Percentiles rank a stretch among this genome's conserved stretches.
Conservation (phyloP, 2,888 invertebrate species). For the Diachrysia chrysitis region DNA sequence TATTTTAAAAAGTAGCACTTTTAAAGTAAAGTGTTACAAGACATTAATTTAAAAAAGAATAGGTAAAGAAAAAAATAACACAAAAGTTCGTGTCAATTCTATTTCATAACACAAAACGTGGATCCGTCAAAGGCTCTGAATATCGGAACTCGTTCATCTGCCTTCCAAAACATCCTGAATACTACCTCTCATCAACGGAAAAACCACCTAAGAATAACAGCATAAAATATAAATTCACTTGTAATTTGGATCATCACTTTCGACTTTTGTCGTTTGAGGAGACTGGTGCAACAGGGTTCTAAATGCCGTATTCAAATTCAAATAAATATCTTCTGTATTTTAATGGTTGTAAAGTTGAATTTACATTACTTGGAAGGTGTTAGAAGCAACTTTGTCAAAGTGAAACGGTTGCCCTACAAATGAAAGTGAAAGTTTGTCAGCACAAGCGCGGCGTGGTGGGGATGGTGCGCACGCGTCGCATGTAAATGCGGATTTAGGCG, state of each 20-base stretch:
- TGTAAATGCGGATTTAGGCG: slow-evolving; percentile 83
- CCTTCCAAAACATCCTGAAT: slow-evolving; percentile 60
- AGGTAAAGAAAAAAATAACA: slow-evolving; percentile 59
- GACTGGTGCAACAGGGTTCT: slow-evolving; percentile 68
- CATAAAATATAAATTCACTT: slow-evolving; percentile 43
- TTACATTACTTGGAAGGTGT: slow-evolving; percentile 18
- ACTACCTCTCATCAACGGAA: slow-evolving; percentile 14
- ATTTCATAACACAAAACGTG: slow-evolving; percentile 85
- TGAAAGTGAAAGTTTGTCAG: slow-evolving; percentile 87
- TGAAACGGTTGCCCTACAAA: slow-evolving; percentile 82
- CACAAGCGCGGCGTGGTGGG: slow-evolving; percentile 64
- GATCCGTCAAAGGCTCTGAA: slow-evolving; percentile 86
- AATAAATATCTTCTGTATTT: slow-evolving; percentile 43
- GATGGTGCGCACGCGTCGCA: slow-evolving; percentile 78
- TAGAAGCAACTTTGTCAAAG: slow-evolving; percentile 61
- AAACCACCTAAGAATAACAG: slow-evolving; percentile 45
- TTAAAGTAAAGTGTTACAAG: slow-evolving; percentile 13
- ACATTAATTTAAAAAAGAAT: slow-evolving; percentile 28
- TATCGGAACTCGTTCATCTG: slow-evolving; percentile 76
- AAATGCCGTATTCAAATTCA: slow-evolving; percentile 17
- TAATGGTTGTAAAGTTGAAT: slow-evolving; percentile 19
- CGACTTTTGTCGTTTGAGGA: slow-evolving; percentile 70
- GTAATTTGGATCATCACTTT: slow-evolving; percentile 66
- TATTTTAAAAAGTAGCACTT: neutral
- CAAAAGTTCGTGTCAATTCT: slow-evolving; percentile 80